phyloP scores from a whole-genome alignment of 2,888 invertebrate genomes.

The Seladonia tumulorum region DNA sequence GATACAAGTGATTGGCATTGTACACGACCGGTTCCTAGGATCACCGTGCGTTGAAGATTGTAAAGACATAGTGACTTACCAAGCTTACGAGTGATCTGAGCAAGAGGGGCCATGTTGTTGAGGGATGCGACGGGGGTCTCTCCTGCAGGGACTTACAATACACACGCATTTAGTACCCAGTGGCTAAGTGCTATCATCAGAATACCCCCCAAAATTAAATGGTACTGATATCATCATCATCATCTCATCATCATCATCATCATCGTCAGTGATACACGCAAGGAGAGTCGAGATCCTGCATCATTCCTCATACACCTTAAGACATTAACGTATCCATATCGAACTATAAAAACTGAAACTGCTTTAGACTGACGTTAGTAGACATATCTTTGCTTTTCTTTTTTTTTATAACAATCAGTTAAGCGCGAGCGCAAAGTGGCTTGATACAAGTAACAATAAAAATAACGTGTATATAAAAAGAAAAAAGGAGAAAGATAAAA shows the following conservation, averaged over 20 bases:
- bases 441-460: slow-evolving; percentile 32
- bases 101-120: slow-evolving; percentile 94
- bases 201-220: slow-evolving; percentile 72
- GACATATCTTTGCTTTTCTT: not conserved
- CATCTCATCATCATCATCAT: slow-evolving; percentile 28
- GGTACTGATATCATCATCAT: slow-evolving; percentile 52
- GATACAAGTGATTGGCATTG: slow-evolving; percentile 54
- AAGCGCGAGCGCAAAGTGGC: slow-evolving; percentile 25
- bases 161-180: slow-evolving; percentile 80
- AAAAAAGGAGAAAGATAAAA: not conserved
- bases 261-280: slow-evolving; percentile 58
- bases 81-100: slow-evolving; percentile 95
- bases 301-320: slow-evolving; percentile 67
- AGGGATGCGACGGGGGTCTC: slow-evolving; percentile 89
- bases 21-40: slow-evolving; percentile 72
- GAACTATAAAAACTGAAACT: slow-evolving; percentile 57
- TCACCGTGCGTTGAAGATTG: slow-evolving; percentile 73
- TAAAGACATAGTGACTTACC: slow-evolving; percentile 89
- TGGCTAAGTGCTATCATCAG: slow-evolving; percentile 67
- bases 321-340: slow-evolving; percentile 56
- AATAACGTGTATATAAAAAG: not conserved
- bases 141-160: slow-evolving; percentile 84
- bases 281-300: slow-evolving; percentile 58
- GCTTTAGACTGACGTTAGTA: slow-evolving; percentile 55
- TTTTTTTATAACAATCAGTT: slow-evolving; percentile 20